These are phyloP conservation scores for Aphelinus atriplicis DNA, from an alignment of 1,140 invertebrate genomes.

Conservation along the genomic window DNA sequence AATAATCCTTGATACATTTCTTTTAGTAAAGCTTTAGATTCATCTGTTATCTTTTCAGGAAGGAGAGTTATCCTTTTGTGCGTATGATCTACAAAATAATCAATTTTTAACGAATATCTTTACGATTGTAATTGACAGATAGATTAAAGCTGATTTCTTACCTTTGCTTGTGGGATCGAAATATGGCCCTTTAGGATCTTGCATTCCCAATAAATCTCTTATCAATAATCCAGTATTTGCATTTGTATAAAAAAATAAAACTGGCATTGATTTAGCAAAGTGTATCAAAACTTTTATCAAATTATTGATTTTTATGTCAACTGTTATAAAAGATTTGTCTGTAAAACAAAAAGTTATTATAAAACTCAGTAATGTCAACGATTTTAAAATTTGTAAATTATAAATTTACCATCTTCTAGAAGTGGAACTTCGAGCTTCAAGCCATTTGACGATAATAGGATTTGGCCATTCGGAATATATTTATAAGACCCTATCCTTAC, in stretches of 20 bases:
- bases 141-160: constrained; percentile 49
- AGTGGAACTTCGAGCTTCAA: constrained; percentile 76
- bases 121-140: constrained; percentile 24
- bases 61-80: constrained; percentile 82
- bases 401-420: constrained; percentile 68
- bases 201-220: constrained; percentile 73
- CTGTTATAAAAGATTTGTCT: constrained; percentile 64
- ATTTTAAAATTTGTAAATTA: constrained; percentile 10
- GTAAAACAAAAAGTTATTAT: constrained; percentile 40
- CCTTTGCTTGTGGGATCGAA: constrained; percentile 74
- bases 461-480: constrained; percentile 74
- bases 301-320: constrained; percentile 73
- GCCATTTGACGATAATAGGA: constrained; percentile 73
- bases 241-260: constrained; percentile 82
- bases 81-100: constrained; percentile 67
- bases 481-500: constrained; percentile 83
- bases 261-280: constrained; percentile 77
- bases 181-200: constrained; percentile 63
- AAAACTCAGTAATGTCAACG: constrained; percentile 9
- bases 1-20: constrained; percentile 71
- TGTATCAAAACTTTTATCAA: constrained; percentile 79
- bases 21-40: constrained; percentile 73
- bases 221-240: constrained; percentile 73
- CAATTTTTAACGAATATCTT: constrained; percentile 31
- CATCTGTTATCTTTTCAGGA: constrained; percentile 74